Evolutionary conservation across 2,888 invertebrate species (phyloP), one percentile per base, ranked within the genome.

Genomic region (Pedicia rivosa): DNA sequence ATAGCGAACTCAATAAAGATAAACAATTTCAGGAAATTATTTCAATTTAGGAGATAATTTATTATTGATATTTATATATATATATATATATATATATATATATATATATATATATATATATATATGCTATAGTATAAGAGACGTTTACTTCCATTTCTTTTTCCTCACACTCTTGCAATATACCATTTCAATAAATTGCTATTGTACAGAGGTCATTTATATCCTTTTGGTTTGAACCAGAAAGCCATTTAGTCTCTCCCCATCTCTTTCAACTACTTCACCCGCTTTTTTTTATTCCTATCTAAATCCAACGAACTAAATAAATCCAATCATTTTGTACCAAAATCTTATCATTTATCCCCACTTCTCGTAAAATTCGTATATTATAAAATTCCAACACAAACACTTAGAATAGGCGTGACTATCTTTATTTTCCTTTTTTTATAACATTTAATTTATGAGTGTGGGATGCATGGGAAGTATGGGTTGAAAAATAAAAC

Each of bases 321-420:
- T 27, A 39, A 39, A 39, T 39, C 39, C 39, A 39, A 39, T 36
- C 31, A 39, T 39, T 39, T 39, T 35, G 14, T 32, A 36, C 32
- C 32, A 39, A 39, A 39, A 32, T 32, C 39, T 39, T 36, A 39
- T 39, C 36, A 39, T 36, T 30, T 39, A 36, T 33, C 35, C 35
- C 25, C 25, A 32, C 32, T 32, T n/a, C n/a, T n/a, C n/a, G n/a
- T n/a, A n/a, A n/a, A n/a, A n/a, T n/a, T n/a, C n/a, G n/a, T n/a
- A n/a, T n/a, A 20, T 20, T 6, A 20, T 8, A 20, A 6, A 6
- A 6, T 20, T 20, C 8, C 8, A 5, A 8, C 5, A 20, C 5
- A 20, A 20, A 20, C 20, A 20, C 20, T 20, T 20, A 20, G 8
- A 20, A 8, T 20, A 20, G 20, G 20, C 20, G 20, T 20, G 20